Conservation (phyloP, 2,888 invertebrate species). For the Scaptomyza caliginosa region DNA sequence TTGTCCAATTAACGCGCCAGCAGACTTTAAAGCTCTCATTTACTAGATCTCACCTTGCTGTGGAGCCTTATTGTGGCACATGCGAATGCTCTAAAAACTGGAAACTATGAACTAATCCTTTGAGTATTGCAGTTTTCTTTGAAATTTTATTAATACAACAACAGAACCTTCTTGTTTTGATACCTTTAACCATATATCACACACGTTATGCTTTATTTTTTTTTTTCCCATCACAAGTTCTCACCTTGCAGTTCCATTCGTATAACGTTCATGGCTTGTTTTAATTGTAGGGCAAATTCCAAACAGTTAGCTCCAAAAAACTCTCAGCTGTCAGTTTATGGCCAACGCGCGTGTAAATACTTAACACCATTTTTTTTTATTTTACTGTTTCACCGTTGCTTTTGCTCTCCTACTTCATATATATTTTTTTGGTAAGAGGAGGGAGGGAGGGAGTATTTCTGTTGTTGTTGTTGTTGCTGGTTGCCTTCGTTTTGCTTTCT, state of each 20-base stretch:
- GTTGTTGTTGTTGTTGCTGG: no score
- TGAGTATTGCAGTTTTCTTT: no score
- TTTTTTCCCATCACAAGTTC: neutral
- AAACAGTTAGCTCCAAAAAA: constrained; percentile 26
- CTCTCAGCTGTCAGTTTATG: constrained; percentile 54
- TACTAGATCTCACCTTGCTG: constrained; percentile 6
- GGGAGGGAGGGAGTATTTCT: neutral
- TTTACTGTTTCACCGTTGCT: constrained; percentile 30
- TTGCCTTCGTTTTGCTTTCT: constrained; percentile 71
- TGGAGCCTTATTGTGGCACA: constrained; percentile 6
- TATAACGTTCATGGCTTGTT: constrained; percentile 24
- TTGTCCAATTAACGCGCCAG: constrained; percentile 45
- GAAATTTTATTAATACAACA: no score
- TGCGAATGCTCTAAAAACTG: neutral
- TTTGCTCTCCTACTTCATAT: constrained; percentile 14
- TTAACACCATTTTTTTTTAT: constrained; percentile 67
- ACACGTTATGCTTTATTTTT: neutral
- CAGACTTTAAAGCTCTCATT: constrained; percentile 21
- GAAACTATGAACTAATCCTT: no score
- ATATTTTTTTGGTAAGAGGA: constrained; percentile 1
- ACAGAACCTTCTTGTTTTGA: no score
- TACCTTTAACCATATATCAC: neutral
- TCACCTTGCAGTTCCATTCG: constrained; percentile 17
- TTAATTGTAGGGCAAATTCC: constrained; percentile 37
- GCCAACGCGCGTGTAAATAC: constrained; percentile 74